Conservation (phyloP, 1,140 invertebrate species). For the Idris sp. region DNA sequence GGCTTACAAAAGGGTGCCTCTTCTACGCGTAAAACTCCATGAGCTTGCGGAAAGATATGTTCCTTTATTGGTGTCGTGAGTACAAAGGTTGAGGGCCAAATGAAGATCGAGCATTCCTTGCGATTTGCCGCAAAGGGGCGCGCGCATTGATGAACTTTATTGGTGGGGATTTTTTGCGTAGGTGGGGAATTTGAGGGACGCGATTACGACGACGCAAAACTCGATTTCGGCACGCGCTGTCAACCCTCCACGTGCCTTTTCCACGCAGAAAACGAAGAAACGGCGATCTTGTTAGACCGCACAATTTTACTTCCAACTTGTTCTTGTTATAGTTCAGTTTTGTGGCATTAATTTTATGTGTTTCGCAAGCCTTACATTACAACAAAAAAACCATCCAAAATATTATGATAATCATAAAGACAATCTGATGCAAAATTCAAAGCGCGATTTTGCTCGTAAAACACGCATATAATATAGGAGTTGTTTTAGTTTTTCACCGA, state of each 20-base stretch:
- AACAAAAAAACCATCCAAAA: slow-evolving; percentile 13
- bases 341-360: slow-evolving; percentile 10
- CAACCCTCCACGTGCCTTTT: slow-evolving; percentile 46
- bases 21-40: slow-evolving; percentile 30
- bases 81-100: slow-evolving; percentile 68
- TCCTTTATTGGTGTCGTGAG: slow-evolving; percentile 75
- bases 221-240: slow-evolving; percentile 72
- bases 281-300: no score
- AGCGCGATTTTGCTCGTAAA: slow-evolving; percentile 41
- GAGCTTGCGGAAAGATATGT: slow-evolving; percentile 63
- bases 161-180: slow-evolving; percentile 66
- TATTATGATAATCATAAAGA: slow-evolving; percentile 30
- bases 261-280: slow-evolving; percentile 16
- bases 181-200: slow-evolving; percentile 63
- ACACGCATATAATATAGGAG: slow-evolving; percentile 20
- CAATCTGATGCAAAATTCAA: slow-evolving; percentile 40
- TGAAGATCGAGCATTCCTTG: slow-evolving; percentile 73
- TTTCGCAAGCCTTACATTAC: slow-evolving; percentile 19
- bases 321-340: slow-evolving; percentile 13
- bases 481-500: slow-evolving; percentile 22
- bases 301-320: neutral
- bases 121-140: slow-evolving; percentile 55
- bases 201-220: slow-evolving; percentile 57
- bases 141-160: slow-evolving; percentile 62
- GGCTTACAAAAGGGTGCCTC: slow-evolving; percentile 12